Evolutionary conservation across 2,888 invertebrate genomes (phyloP).

Genomic region (Busseola fusca): DNA sequence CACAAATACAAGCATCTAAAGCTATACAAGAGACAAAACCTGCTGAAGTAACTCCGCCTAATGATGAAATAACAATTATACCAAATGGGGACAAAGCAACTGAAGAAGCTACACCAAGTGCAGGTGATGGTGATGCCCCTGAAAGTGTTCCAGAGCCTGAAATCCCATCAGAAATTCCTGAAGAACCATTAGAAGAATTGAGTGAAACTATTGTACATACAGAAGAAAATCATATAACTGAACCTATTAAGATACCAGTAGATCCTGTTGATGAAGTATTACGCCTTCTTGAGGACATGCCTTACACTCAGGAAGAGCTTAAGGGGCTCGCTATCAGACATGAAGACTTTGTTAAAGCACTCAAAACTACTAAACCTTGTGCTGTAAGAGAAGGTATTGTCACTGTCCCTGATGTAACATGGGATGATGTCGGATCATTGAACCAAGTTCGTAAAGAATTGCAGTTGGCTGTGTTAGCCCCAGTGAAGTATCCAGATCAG

Average conservation of each 20-base stretch:
- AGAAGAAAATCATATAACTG: slow-evolving; percentile 65
- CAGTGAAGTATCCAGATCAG: slow-evolving; percentile 95
- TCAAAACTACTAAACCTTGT: slow-evolving; percentile 96
- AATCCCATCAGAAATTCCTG: slow-evolving; percentile 58
- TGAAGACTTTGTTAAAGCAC: slow-evolving; percentile 93
- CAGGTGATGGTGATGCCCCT: slow-evolving; percentile 67
- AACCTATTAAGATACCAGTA: slow-evolving; percentile 59
- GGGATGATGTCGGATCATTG: slow-evolving; percentile 98
- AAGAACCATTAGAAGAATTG: slow-evolving; percentile 64
- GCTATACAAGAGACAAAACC: slow-evolving; percentile 57
- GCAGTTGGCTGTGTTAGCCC: slow-evolving; percentile 96
- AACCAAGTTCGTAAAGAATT: slow-evolving; percentile 96
- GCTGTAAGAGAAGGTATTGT: slow-evolving; percentile 99
- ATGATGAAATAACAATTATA: slow-evolving; percentile 70
- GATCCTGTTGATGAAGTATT: slow-evolving; percentile 88
- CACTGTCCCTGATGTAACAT: slow-evolving; percentile 98
- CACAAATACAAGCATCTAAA: slow-evolving; percentile 74
- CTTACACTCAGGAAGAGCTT: slow-evolving; percentile 90
- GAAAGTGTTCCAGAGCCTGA: slow-evolving; percentile 62
- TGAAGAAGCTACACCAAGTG: slow-evolving; percentile 65
- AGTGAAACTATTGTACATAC: slow-evolving; percentile 52
- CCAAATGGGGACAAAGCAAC: slow-evolving; percentile 82
- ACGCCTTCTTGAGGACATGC: slow-evolving; percentile 91
- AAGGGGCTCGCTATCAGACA: slow-evolving; percentile 91
- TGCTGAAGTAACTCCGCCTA: slow-evolving; percentile 51